Conservation (phyloP, 2,888 invertebrate genomes). For the Sarcophaga subvicina region DNA sequence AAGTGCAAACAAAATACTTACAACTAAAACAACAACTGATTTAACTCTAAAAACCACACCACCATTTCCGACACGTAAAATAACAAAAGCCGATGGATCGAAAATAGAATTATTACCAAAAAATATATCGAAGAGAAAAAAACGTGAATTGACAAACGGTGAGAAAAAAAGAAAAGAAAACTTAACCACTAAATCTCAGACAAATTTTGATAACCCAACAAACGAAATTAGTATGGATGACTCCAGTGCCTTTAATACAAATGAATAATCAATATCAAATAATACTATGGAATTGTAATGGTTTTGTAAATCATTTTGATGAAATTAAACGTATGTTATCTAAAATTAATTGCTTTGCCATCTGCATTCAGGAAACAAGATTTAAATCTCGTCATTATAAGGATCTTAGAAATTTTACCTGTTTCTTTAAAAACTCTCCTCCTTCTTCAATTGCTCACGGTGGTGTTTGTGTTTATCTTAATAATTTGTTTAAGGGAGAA, state of each 20-base stretch:
- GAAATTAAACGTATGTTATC: not conserved
- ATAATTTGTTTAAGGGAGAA: constrained; percentile 9
- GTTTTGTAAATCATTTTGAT: not conserved
- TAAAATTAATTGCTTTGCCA: constrained; percentile 41
- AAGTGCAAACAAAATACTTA: too few species aligned
- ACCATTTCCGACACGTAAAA: not conserved
- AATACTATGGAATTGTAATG: too few species aligned
- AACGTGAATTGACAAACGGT: too few species aligned
- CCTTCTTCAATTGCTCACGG: not conserved
- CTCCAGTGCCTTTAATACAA: not conserved
- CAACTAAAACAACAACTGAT: not conserved
- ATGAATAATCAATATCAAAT: not conserved
- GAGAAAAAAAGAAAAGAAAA: too few species aligned
- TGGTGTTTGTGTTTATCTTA: not conserved
- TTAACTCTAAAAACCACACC: not conserved
- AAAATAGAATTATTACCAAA: too few species aligned
- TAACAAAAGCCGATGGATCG: not conserved
- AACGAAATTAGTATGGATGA: not conserved
- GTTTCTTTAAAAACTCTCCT: constrained; percentile 34
- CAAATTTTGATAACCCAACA: not conserved
- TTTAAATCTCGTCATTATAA: constrained; percentile 22
- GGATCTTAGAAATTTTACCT: constrained; percentile 43
- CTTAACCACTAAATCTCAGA: too few species aligned
- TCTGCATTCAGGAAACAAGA: constrained; percentile 48
- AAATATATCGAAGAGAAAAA: too few species aligned